Percentiles rank a stretch among this genome's conserved stretches.
Evolutionary conservation across 1,140 invertebrate genomes (phyloP).

Genomic region (Lamellibrachia luymesi): DNA sequence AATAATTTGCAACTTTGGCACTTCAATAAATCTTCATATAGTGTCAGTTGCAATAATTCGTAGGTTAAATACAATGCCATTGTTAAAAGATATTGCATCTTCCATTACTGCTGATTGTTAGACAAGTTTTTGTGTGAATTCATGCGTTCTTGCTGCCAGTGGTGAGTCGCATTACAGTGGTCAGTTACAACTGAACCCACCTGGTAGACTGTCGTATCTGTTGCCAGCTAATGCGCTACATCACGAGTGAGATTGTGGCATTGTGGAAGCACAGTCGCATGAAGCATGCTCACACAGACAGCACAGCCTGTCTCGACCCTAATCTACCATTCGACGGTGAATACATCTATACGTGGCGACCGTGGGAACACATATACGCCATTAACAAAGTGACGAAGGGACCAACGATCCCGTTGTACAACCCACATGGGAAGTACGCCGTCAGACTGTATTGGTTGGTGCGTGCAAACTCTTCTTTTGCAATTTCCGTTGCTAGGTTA

Average conservation of each 20-base stretch:
- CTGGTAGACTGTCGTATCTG: neutral
- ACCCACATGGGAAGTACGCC: constrained; percentile 56
- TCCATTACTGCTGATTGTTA: too few species aligned
- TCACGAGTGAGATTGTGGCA: constrained; percentile 54
- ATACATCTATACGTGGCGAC: constrained; percentile 48
- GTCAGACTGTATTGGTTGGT: constrained; percentile 58
- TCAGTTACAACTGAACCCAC: too few species aligned
- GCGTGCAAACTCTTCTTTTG: constrained; percentile 23
- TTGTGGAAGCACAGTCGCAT: constrained; percentile 50
- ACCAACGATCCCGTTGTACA: constrained; percentile 53
- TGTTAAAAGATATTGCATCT: too few species aligned
- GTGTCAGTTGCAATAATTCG: too few species aligned
- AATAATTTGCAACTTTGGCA: too few species aligned
- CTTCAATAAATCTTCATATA: too few species aligned
- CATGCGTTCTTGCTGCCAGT: too few species aligned
- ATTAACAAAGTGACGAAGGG: constrained; percentile 55
- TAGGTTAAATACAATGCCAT: too few species aligned
- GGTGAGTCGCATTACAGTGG: too few species aligned
- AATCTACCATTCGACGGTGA: constrained; percentile 20
- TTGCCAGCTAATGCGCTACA: constrained; percentile 51
- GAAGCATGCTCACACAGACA: constrained; percentile 18
- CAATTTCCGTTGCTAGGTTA: neutral
- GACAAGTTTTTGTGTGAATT: too few species aligned
- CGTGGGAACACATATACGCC: constrained; percentile 58
- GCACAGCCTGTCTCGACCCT: neutral